A percentile compares a stretch with the other conserved stretches of the same genome.
These are phyloP conservation scores for Epinephelus coioides DNA, from an alignment of 2,797 vertebrate species.

Conservation along the genomic window DNA sequence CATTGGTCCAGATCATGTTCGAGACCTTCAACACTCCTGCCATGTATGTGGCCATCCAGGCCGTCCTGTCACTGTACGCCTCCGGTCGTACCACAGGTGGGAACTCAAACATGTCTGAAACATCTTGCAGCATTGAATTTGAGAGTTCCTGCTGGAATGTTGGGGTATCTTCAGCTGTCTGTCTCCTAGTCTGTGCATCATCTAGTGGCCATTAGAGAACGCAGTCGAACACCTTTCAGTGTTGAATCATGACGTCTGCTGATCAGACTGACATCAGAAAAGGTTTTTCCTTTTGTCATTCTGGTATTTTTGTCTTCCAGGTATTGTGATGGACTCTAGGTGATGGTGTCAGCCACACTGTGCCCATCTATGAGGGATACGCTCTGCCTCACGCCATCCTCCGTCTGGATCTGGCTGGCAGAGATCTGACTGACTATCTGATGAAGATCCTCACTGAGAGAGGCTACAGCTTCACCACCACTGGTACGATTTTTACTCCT, in stretches of 20 bases:
- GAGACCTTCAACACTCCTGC: slow-evolving; percentile 85
- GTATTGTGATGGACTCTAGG: slow-evolving; percentile 24
- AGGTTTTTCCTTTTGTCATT: too few relatives aligned
- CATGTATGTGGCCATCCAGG: slow-evolving; percentile 96
- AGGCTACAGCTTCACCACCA: slow-evolving; percentile 92
- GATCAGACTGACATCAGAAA: too few relatives aligned
- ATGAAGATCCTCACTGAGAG: slow-evolving; percentile 91
- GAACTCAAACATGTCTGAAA: neutral
- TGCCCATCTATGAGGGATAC: slow-evolving; percentile 86
- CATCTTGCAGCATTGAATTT: neutral
- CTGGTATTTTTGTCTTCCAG: too few relatives aligned
- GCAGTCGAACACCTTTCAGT: too few relatives aligned
- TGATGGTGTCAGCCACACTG: slow-evolving; percentile 78
- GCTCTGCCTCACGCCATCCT: slow-evolving; percentile 84
- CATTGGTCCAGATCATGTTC: slow-evolving; percentile 78
- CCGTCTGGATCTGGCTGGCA: slow-evolving; percentile 85
- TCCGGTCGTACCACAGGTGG: slow-evolving; percentile 94
- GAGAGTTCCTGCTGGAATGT: too few relatives aligned
- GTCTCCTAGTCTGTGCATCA: too few relatives aligned
- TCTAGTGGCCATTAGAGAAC: too few relatives aligned
- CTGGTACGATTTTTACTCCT: slow-evolving; percentile 52
- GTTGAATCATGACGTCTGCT: too few relatives aligned
- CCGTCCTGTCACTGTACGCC: slow-evolving; percentile 92
- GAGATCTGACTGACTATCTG: slow-evolving; percentile 82
- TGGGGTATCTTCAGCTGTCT: neutral